Evolutionary conservation across 92 coral and sea anemone genomes (phyloP).

Genomic region (Diadumene lineata): DNA sequence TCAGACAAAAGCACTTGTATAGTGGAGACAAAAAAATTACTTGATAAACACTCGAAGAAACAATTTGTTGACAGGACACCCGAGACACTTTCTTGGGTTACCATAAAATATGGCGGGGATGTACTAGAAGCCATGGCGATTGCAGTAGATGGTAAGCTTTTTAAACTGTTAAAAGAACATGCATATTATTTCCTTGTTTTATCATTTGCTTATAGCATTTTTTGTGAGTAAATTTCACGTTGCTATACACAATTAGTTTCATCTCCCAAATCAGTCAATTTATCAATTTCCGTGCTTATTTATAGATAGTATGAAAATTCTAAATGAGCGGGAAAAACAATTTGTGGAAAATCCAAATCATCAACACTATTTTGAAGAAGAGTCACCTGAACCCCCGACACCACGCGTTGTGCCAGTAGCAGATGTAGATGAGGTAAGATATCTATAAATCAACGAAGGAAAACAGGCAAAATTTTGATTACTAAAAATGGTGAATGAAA

Average conservation of each 20-base stretch:
- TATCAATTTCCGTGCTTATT: not conserved
- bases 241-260: not conserved
- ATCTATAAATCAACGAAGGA: too few relatives aligned
- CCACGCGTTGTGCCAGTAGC: not conserved
- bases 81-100: too few relatives aligned
- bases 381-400: too few relatives aligned
- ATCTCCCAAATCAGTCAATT: not conserved
- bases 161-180: too few relatives aligned
- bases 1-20: constrained; percentile 35
- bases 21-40: constrained; percentile 36
- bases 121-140: constrained; percentile 34
- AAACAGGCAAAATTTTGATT: too few relatives aligned
- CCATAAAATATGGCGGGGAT: constrained; percentile 24
- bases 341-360: constrained; percentile 28
- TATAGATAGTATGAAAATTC: not conserved
- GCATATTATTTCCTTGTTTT: not conserved
- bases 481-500: too few relatives aligned
- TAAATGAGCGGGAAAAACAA: constrained; percentile 13
- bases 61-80: too few relatives aligned
- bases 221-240: not conserved
- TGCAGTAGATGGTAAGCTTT: constrained; percentile 34
- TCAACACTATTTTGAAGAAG: constrained; percentile 29
- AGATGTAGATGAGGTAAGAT: not conserved
- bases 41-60: too few relatives aligned
- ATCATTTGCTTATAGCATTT: not conserved